Evolutionary conservation across 2,888 invertebrate genomes (phyloP).

Genomic region (Metellina segmentata): DNA sequence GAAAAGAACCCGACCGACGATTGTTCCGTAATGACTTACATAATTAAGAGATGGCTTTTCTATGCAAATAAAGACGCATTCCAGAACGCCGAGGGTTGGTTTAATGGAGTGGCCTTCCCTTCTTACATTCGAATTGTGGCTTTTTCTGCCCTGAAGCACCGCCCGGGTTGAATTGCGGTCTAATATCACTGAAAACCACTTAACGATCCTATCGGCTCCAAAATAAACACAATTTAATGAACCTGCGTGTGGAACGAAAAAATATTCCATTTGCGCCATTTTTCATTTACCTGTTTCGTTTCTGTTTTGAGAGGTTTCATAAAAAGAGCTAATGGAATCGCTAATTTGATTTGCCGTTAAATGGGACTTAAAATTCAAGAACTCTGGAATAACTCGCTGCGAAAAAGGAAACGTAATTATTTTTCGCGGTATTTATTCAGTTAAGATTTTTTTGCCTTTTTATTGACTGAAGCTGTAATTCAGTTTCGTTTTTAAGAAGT

Average conservation of each 20-base stretch:
- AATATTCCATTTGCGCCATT: conserved; percentile 27
- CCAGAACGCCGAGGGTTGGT: neutral
- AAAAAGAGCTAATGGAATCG: conserved; percentile 50
- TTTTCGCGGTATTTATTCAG: neutral
- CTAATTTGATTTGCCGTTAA: conserved; percentile 15
- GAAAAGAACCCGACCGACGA: conserved; percentile 25
- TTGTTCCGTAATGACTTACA: conserved; percentile 48
- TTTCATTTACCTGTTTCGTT: conserved; percentile 27
- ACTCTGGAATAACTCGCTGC: neutral
- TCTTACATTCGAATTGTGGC: conserved; percentile 51
- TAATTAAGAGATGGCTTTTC: conserved; percentile 70
- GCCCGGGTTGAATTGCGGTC: conserved; percentile 62
- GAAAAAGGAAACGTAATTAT: neutral
- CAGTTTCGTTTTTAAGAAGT: too few relatives aligned
- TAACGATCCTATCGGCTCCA: conserved; percentile 55
- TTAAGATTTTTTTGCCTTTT: too few relatives aligned
- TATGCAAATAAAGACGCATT: conserved; percentile 65
- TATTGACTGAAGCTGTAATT: too few relatives aligned
- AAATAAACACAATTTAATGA: conserved; percentile 75
- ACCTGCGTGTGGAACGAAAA: neutral
- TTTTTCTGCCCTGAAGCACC: conserved; percentile 31
- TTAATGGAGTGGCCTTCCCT: neutral
- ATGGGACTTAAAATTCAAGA: conserved; percentile 5
- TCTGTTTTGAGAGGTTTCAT: neutral
- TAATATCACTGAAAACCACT: conserved; percentile 74